Base-by-base conservation (phyloP, 2,797 vertebrate genomes). In the Microctenopoma lineatum region DNA sequence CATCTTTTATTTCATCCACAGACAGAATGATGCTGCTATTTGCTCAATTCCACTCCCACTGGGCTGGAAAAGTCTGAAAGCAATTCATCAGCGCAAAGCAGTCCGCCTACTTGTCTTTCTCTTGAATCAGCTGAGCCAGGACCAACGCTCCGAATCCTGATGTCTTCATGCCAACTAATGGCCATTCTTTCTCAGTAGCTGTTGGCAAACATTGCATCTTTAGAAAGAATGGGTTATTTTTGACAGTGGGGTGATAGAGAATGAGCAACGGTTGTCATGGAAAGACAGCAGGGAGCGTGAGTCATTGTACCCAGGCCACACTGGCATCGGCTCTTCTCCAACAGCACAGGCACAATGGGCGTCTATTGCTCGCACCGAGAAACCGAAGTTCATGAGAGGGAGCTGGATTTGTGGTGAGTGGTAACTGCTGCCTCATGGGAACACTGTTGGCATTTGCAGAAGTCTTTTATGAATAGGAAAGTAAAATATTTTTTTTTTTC, bases 261-360 rank as follows among this genome's bases (percentile, higher is more conserved):
- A 74, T 75, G 69, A 88, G 68, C 65, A 79, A 68, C 55, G 62
- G 71, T 83, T 84, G 76, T 80, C 81, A 79, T 84, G 64, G 70
- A 62, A 69, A 62, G 69, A 79, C 78, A 82, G 79, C 67, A 51
- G 66, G 68, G 61, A 69, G 59, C 61, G 15, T 75, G 82, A 87
- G 80, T 80, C 69, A 83, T 59, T 62, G 64, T 53, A 27, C 48
- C 36, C 32, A 16, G 64, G 69, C 38, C 59, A 80, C 45, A 54
- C 38, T 62, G 61, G 39, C 8, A 47, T 26, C 32, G 63, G 62
- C 50, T 60, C 12, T 42, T 71, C 70, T 79, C 52, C 52, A 56
- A 26, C 36, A 56, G 38, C 26, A 11, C 14, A 44, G 38, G 12
- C 60, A 47, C 26, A 34, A 15, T 45, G 26, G 36, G 48, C 3